Conservation (phyloP, 2,888 invertebrate genomes). For the Nymphalis urticae region DNA sequence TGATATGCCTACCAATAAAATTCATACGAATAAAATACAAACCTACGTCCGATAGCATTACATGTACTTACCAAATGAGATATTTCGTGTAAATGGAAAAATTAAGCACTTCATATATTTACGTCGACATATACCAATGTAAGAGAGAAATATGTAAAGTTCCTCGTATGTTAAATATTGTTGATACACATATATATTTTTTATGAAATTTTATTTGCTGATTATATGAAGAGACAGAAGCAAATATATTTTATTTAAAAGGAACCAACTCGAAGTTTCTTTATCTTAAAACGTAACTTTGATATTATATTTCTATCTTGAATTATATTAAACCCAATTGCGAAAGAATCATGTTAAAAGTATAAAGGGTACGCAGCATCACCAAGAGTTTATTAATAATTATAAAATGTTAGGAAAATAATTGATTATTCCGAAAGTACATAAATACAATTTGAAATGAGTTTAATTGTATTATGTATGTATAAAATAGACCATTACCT, state of each 20-base stretch:
- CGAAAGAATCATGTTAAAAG: background rate
- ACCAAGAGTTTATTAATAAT: background rate
- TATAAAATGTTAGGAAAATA: background rate
- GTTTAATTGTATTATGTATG: slow-evolving; percentile 11
- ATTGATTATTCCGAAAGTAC: slow-evolving; percentile 5
- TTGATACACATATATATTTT: background rate
- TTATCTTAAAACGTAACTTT: background rate
- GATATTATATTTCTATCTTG: background rate
- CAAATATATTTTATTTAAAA: background rate
- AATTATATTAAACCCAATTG: background rate
- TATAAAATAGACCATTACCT: slow-evolving; percentile 46
- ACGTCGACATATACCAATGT: slow-evolving; percentile 1
- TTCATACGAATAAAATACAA: slow-evolving; percentile 28
- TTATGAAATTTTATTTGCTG: background rate
- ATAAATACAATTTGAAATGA: slow-evolving; percentile 20
- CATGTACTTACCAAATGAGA: slow-evolving; percentile 22
- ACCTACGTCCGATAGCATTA: slow-evolving; percentile 28
- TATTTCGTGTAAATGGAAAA: slow-evolving; percentile 23
- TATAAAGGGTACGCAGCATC: too few relatives aligned
- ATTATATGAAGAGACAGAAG: background rate
- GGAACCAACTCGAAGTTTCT: background rate
- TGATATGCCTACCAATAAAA: slow-evolving; percentile 34
- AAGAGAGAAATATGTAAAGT: background rate
- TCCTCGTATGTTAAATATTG: background rate
- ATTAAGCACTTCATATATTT: slow-evolving; percentile 9